These are phyloP conservation scores for Crotalus adamanteus DNA, from an alignment of 2,797 vertebrate species.

Conservation along the genomic window DNA sequence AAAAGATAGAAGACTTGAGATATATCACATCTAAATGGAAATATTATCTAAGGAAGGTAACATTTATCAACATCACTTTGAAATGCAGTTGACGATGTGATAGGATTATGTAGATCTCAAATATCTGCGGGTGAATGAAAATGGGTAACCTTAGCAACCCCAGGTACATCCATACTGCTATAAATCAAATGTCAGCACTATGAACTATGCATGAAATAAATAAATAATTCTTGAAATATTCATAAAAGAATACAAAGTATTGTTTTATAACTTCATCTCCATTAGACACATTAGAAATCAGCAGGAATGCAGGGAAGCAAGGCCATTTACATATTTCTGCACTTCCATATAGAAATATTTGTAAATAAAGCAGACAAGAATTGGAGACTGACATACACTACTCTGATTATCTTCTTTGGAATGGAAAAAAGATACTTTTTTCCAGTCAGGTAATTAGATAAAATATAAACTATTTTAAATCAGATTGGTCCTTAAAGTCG, in stretches of 20 bases:
- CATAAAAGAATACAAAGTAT: slow-evolving; percentile 69
- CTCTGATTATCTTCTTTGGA: slow-evolving; percentile 20
- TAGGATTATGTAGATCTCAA: slow-evolving; percentile 98
- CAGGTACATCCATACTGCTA: slow-evolving; percentile 80
- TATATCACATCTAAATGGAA: slow-evolving; percentile 97
- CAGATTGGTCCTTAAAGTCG: slow-evolving; percentile 37
- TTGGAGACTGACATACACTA: background rate
- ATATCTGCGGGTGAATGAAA: slow-evolving; percentile 91
- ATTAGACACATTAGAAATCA: slow-evolving; percentile 65
- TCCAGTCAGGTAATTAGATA: slow-evolving; percentile 32
- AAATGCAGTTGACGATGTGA: slow-evolving; percentile 89
- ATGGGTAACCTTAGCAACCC: slow-evolving; percentile 98
- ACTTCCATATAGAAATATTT: slow-evolving; percentile 32
- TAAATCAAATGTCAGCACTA: slow-evolving; percentile 73
- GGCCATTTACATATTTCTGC: slow-evolving; percentile 59
- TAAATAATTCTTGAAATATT: slow-evolving; percentile 76
- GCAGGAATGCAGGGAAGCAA: slow-evolving; percentile 33
- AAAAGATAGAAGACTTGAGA: slow-evolving; percentile 86
- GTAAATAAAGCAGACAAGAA: slow-evolving; percentile 46
- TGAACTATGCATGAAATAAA: slow-evolving; percentile 69
- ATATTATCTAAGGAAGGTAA: slow-evolving; percentile 90
- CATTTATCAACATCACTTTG: slow-evolving; percentile 93
- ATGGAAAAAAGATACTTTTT: slow-evolving; percentile 39
- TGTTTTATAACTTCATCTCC: slow-evolving; percentile 70
- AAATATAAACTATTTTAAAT: slow-evolving; percentile 34